Conservation (phyloP, 2,113 vertebrate genomes). For the Corvus hawaiiensis region DNA sequence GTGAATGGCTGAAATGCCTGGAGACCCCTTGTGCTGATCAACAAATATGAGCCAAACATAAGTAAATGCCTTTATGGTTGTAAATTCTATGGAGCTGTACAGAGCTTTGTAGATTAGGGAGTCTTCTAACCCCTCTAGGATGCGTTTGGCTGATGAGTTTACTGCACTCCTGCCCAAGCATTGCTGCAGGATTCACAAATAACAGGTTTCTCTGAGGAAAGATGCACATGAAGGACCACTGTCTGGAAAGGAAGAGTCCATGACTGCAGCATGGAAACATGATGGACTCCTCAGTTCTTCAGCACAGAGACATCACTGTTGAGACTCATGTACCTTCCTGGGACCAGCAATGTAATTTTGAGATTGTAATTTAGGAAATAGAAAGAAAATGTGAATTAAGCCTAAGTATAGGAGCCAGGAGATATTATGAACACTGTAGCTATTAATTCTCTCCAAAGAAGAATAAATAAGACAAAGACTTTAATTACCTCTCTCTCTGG, state of each 20-base stretch:
- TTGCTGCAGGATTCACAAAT: rapidly evolving
- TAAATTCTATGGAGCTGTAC: neutral
- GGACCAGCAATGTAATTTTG: neutral
- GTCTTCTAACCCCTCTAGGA: neutral
- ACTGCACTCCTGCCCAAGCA: neutral
- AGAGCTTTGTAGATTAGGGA: neutral
- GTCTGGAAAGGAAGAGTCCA: neutral
- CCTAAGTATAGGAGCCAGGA: neutral
- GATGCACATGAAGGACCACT: neutral
- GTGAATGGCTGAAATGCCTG: neutral
- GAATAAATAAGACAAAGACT: conserved; percentile 10
- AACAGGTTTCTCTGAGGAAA: neutral
- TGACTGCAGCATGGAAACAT: neutral
- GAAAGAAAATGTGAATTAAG: neutral
- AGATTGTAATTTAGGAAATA: neutral
- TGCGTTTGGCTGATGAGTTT: neutral
- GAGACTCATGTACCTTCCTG: neutral
- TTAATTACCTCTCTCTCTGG: conserved; percentile 13
- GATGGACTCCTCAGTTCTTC: neutral
- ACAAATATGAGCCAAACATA: neutral
- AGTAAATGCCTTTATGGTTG: neutral
- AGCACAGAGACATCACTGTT: neutral
- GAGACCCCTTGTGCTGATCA: neutral
- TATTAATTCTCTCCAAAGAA: conserved; percentile 19
- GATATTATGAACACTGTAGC: neutral